Percentiles rank a stretch among this genome's conserved stretches.
Conservation (phyloP, 2,888 invertebrate species). For the Trichopria drosophilae region DNA sequence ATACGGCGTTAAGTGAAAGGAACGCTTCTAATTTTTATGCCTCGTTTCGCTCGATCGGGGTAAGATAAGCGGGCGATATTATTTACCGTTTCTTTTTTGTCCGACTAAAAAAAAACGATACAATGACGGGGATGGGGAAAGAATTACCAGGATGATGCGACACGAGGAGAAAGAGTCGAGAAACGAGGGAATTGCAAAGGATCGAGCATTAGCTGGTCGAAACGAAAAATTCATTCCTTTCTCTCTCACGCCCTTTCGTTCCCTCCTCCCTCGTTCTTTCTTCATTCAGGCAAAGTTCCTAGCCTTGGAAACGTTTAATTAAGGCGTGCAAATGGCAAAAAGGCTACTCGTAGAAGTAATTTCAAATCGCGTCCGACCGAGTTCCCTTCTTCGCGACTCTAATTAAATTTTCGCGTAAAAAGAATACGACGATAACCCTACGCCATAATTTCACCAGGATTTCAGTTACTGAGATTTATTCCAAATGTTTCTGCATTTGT, state of each 20-base stretch:
- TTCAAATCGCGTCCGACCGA: conserved; percentile 48
- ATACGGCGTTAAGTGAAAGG: too few species aligned
- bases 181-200: conserved; percentile 6
- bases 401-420: conserved; percentile 52
- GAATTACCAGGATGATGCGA: conserved; percentile 14
- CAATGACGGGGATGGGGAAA: conserved; percentile 10
- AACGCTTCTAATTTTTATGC: too few species aligned
- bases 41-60: too few species aligned
- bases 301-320: conserved; percentile 46
- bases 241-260: too few species aligned
- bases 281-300: too few species aligned
- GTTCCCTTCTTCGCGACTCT: conserved; percentile 42
- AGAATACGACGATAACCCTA: conserved; percentile 30
- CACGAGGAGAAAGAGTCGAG: conserved; percentile 1
- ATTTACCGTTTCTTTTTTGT: too few species aligned
- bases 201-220: conserved; percentile 3
- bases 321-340: conserved; percentile 39
- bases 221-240: conserved; percentile 32
- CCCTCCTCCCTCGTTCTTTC: too few species aligned
- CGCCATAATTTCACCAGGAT: conserved; percentile 5
- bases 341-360: conserved; percentile 48
- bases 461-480: too few species aligned
- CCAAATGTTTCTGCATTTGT: too few species aligned
- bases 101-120: too few species aligned
- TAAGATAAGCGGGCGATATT: too few species aligned